Evolutionary conservation across 1,140 invertebrate species (phyloP), one percentile per base, ranked within the genome.

Genomic region (Chlorops oryzae): DNA sequence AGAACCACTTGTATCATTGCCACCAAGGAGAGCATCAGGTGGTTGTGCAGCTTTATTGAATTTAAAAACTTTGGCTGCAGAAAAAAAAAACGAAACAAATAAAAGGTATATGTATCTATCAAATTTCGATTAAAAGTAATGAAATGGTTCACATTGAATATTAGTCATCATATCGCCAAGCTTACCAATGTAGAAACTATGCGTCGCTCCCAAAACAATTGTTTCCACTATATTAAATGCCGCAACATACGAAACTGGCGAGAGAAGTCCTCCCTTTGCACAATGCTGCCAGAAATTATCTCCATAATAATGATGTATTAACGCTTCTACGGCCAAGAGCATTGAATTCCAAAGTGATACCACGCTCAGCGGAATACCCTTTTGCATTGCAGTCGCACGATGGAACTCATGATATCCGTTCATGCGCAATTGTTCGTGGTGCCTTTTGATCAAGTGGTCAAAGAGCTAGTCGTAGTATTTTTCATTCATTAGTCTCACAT

Each of bases 401-500:
- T 83, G 81, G 60, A 84, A 85, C 24, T 84, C 81, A 47, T 84
- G 73, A 56, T 84, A 85, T 21, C 82, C 82, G 57, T 75, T 75
- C 50, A 83, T 70, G 43, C 81, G 72, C 20, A 84, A 63, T 45
- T 73, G 65, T 55, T 81, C 75, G 61, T 85, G 83, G 50, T 73
- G 77, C 10, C 60, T 62, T 62, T 79, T 80, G 1, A 80, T 64
- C 39, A 80, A 58, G 55, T 80, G 74, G 65, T 84, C 81, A 18
- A 78, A 64, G 13, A 81, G 44, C 77, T 80, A 10, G 9, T 10
- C n/a, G 21, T 13, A 15, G 18, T 20, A 46, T 46, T 23, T 22
- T 7, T 32, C 25, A 46, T 46, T 32, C 9, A 9, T 32, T 32
- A 10, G 28, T 32, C 15, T 10, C 28, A 10, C 9, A 25, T 25